Evolutionary conservation across 2,113 vertebrate genomes (phyloP).

Genomic region (Pelvicachromis taeniatus): DNA sequence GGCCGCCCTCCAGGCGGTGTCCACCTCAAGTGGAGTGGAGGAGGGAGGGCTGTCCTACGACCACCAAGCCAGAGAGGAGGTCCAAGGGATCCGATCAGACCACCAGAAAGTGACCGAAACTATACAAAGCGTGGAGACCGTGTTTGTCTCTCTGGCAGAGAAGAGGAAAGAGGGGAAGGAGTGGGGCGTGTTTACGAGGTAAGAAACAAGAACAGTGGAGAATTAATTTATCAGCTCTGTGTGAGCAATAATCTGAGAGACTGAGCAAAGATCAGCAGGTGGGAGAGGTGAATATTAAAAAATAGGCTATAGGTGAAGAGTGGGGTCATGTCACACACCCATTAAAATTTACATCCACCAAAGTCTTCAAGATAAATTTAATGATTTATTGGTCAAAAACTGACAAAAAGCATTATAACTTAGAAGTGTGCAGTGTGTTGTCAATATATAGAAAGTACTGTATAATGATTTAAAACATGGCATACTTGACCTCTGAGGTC

Average conservation of each 20-base stretch:
- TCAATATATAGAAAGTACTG: neutral
- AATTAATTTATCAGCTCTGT: neutral
- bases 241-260: neutral
- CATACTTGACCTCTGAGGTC: neutral
- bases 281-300: neutral
- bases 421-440: neutral
- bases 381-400: neutral
- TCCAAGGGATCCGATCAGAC: slow-evolving; percentile 65
- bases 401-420: neutral
- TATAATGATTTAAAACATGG: neutral
- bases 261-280: neutral
- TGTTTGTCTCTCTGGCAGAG: slow-evolving; percentile 70
- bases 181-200: slow-evolving; percentile 59
- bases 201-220: neutral
- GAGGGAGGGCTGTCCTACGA: slow-evolving; percentile 64
- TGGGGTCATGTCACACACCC: neutral
- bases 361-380: neutral
- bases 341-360: neutral
- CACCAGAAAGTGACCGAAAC: slow-evolving; percentile 60
- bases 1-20: slow-evolving; percentile 69
- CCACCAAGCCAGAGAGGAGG: slow-evolving; percentile 64
- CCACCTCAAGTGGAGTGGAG: slow-evolving; percentile 65
- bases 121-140: slow-evolving; percentile 68
- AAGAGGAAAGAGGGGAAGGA: slow-evolving; percentile 67
- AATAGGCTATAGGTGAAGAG: neutral